Base-by-base conservation (phyloP, 30 jellyfish, hydroid and myxozoan genomes). In the Haliclystus octoradiatus region DNA sequence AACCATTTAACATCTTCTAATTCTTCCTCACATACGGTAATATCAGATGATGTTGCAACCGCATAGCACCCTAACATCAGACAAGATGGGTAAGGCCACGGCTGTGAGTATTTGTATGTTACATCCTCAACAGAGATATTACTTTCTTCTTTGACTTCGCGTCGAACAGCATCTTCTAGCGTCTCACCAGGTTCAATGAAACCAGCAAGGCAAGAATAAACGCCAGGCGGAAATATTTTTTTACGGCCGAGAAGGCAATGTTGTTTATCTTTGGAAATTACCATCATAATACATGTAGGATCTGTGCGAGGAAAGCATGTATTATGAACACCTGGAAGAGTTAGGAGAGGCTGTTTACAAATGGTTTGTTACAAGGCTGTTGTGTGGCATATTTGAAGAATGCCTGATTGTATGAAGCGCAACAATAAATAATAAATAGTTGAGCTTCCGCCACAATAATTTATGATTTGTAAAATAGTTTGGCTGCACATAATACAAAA, bases 141-240 rank as follows among this genome's bases (percentile, higher is more conserved):
- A 26, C 95, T 84, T 60, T 84, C 95, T 51, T 84, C 95, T 31
- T 34, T 67, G 3, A 80, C 80, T 69, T 84, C 95, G 29, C 95
- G 67, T 50, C 77, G 34, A 13, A 73, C 93, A 14, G 95, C 95
- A 52, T 84, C 95, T 50, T 84, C 95, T 13, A 78, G 65, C 15
- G 78, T 64, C 66, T 84, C 95, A 26, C 95, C 95, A 50, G 95
- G 95, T 73, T 84, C 95, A 63, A 84, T 46, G 61, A 77, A 84
- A 19, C 95, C 95, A 0, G 95, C 88, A 65, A 84, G 73, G 52
- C 95, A 84, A n/a, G 95, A 84, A 53, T 71, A 84, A 91, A 84
- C 76, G 66, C 63, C 64, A 7, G 75, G 79, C 0, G 95, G 93
- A 64, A 71, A 84, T 28, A 52, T 26, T 40, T 50, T 67, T 72